Evolutionary conservation across 2,888 invertebrate genomes (phyloP).

Genomic region (Tinea trinotella): DNA sequence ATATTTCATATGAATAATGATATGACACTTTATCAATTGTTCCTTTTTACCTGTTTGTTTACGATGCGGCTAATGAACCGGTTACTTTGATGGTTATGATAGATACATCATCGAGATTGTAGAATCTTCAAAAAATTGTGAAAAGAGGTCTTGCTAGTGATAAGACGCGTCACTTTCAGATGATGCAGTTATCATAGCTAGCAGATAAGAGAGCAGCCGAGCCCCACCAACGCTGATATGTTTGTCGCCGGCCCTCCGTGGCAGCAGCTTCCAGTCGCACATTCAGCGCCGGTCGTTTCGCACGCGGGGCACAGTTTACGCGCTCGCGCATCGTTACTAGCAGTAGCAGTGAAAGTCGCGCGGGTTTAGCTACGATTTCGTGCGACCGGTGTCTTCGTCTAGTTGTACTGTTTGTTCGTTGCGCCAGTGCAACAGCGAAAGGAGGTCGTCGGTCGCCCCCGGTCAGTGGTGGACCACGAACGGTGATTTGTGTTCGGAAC

Average conservation of each 20-base stretch:
- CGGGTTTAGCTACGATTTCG: constrained; percentile 58
- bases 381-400: constrained; percentile 61
- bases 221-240: not conserved
- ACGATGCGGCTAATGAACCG: not conserved
- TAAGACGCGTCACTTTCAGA: not conserved
- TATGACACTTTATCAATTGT: not conserved
- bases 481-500: constrained; percentile 41
- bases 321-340: constrained; percentile 36
- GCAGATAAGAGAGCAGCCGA: not conserved
- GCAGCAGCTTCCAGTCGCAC: constrained; percentile 39
- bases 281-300: constrained; percentile 52
- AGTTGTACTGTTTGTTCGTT: constrained; percentile 66
- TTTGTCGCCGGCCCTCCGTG: not conserved
- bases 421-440: constrained; percentile 68
- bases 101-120: not conserved
- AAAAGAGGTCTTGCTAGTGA: not conserved
- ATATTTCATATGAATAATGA: not conserved
- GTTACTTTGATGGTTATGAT: not conserved
- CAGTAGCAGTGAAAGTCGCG: constrained; percentile 59
- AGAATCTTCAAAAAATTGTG: not conserved
- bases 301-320: constrained; percentile 40
- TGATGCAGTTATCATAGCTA: not conserved
- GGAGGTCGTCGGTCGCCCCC: constrained; percentile 44
- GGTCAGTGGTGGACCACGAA: constrained; percentile 32
- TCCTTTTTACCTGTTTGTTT: not conserved